phyloP scores from a whole-genome alignment of 2,113 vertebrate species.

The Dromas ardeola region DNA sequence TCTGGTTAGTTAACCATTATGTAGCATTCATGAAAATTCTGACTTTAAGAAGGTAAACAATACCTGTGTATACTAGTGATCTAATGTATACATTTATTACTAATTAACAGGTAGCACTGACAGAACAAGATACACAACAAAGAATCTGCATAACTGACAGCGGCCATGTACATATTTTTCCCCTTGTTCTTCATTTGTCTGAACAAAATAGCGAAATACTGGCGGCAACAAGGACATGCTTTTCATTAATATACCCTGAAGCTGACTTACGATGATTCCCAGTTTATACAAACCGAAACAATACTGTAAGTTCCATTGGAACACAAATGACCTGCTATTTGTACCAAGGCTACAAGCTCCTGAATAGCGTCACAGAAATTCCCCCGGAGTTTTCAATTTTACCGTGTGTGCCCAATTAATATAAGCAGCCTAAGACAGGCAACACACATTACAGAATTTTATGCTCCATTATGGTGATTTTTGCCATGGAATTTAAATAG shows the following conservation, averaged over 20 bases:
- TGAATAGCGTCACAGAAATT: fast-evolving
- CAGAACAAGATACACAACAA: not conserved
- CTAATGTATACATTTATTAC: not conserved
- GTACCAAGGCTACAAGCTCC: not conserved
- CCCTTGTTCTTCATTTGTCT: not conserved
- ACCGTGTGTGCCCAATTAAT: fast-evolving
- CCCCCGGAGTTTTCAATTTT: not conserved
- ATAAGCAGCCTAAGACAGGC: not conserved
- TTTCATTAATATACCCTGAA: not conserved
- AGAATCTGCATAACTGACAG: not conserved
- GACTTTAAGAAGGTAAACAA: not conserved
- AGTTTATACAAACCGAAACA: not conserved
- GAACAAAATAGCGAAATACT: not conserved
- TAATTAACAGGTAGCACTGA: not conserved
- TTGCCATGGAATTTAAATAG: not conserved
- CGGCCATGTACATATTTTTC: fast-evolving
- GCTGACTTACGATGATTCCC: not conserved
- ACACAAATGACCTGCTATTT: not conserved
- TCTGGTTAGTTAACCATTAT: not conserved
- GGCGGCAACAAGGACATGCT: not conserved
- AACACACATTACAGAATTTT: not conserved
- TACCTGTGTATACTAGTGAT: not conserved
- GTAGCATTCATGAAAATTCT: not conserved
- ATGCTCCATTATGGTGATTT: not conserved
- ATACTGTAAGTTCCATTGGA: not conserved